Conservation (phyloP, 2,797 vertebrate species). For the Micromesistius poutassou region DNA sequence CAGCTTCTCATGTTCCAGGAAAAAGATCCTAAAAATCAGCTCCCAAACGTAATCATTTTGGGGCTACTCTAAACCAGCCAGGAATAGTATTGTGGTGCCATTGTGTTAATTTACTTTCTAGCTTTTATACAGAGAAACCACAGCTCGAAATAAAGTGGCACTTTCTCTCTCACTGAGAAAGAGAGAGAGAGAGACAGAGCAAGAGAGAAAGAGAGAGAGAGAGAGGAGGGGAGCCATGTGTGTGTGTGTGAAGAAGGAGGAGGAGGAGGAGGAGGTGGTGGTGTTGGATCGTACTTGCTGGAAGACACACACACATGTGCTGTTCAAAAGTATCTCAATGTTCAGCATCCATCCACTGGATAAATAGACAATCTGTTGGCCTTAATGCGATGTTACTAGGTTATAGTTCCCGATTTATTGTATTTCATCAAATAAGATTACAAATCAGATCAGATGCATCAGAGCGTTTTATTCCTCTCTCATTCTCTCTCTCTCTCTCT, state of each 20-base stretch:
- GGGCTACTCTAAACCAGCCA: constrained; percentile 36
- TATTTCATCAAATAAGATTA: constrained; percentile 4
- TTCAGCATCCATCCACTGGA: not conserved
- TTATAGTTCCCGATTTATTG: constrained; percentile 15
- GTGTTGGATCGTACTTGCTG: no score
- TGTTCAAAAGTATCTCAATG: not conserved
- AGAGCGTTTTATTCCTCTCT: not conserved
- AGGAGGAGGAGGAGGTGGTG: no score
- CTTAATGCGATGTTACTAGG: not conserved
- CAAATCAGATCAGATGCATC: no score
- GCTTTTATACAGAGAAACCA: constrained; percentile 24
- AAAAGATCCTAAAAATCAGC: constrained; percentile 39
- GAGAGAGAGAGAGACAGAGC: not conserved
- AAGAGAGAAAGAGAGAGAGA: no score
- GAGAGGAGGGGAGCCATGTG: not conserved
- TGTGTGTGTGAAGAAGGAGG: not conserved
- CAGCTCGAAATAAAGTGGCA: constrained; percentile 24
- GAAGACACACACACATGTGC: not conserved
- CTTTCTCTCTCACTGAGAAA: constrained; percentile 16
- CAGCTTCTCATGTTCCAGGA: constrained; percentile 45
- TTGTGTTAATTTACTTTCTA: constrained; percentile 47
- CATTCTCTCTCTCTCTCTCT: no score
- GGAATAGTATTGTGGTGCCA: constrained; percentile 33
- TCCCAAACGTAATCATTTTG: constrained; percentile 37
- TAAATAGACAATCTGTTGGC: not conserved